A percentile compares a stretch with the other conserved stretches of the same genome.
Evolutionary conservation across 2,113 vertebrate genomes (phyloP).

Genomic region (Onychostruthus taczanowskii): DNA sequence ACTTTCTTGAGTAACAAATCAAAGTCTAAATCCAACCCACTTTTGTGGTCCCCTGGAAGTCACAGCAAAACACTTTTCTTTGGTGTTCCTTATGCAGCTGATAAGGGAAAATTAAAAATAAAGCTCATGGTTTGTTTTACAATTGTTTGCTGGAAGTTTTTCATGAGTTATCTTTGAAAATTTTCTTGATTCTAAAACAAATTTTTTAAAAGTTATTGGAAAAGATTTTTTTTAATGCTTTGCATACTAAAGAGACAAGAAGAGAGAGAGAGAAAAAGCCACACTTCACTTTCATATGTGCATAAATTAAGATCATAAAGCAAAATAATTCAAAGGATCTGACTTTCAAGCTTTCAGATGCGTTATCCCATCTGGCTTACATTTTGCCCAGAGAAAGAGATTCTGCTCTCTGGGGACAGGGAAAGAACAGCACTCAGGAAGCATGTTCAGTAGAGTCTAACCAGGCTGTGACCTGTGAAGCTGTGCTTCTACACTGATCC

Average conservation of each 20-base stretch:
- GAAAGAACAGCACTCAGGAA: not conserved
- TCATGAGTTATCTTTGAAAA: not conserved
- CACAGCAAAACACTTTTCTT: not conserved
- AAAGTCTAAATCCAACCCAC: not conserved
- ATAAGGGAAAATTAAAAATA: not conserved
- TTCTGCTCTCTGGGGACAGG: not conserved
- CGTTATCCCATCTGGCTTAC: slow-evolving; percentile 33
- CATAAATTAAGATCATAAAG: slow-evolving; percentile 46
- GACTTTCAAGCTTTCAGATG: slow-evolving; percentile 2
- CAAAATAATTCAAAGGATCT: not conserved
- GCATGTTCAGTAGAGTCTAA: not conserved
- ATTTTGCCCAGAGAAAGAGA: slow-evolving; percentile 24
- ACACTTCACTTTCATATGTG: slow-evolving; percentile 1
- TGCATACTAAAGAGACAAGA: not conserved
- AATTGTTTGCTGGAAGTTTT: not conserved
- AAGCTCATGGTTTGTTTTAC: not conserved
- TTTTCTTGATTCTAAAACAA: accelerated
- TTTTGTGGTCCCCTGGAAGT: not conserved
- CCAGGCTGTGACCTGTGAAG: slow-evolving; percentile 16
- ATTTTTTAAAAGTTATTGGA: not conserved
- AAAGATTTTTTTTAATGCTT: not conserved
- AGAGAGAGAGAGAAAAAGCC: not conserved
- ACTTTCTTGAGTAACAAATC: not conserved
- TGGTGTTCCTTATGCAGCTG: not conserved
- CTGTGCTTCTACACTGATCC: not conserved